Conservation (phyloP, 2,888 invertebrate genomes). For the Caenorhabditis plicata region DNA sequence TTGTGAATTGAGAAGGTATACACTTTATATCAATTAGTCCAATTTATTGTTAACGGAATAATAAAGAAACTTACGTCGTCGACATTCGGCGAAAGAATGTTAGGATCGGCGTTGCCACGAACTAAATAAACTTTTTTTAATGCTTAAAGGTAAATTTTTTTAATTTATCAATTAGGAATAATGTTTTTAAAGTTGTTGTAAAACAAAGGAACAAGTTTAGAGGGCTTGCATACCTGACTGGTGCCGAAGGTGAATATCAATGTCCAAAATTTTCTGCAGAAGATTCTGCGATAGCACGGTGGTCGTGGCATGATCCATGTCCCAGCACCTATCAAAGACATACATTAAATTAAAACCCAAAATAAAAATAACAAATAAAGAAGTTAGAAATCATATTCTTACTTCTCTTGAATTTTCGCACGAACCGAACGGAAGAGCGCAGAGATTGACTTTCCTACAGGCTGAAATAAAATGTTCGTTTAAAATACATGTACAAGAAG, state of each 20-base stretch:
- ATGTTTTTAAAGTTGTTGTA: slow-evolving; percentile 4
- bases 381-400: slow-evolving; percentile 1
- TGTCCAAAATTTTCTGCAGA: slow-evolving; percentile 2
- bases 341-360: slow-evolving; percentile 1
- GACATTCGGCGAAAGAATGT: slow-evolving; percentile 6
- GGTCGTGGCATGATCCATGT: neutral
- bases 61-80: slow-evolving; percentile 4
- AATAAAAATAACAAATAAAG: slow-evolving; percentile 1
- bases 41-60: slow-evolving; percentile 8
- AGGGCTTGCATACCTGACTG: slow-evolving; percentile 2
- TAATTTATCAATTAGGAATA: slow-evolving; percentile 5
- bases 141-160: slow-evolving; percentile 2
- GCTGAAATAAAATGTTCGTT: slow-evolving; percentile 1
- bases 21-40: slow-evolving; percentile 2
- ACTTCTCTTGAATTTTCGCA: neutral
- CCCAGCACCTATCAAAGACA: slow-evolving; percentile 1
- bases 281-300: neutral
- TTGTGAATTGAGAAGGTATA: slow-evolving; percentile 2
- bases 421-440: neutral
- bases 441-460: neutral
- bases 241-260: slow-evolving; percentile 1
- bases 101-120: slow-evolving; percentile 3
- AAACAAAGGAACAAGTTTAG: slow-evolving; percentile 5
- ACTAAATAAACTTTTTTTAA: slow-evolving; percentile 2
- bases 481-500: slow-evolving; percentile 2